Percentiles rank a stretch among this genome's conserved stretches.
phyloP scores from a whole-genome alignment of 1,140 invertebrate species.

The Orchesella cincta region DNA sequence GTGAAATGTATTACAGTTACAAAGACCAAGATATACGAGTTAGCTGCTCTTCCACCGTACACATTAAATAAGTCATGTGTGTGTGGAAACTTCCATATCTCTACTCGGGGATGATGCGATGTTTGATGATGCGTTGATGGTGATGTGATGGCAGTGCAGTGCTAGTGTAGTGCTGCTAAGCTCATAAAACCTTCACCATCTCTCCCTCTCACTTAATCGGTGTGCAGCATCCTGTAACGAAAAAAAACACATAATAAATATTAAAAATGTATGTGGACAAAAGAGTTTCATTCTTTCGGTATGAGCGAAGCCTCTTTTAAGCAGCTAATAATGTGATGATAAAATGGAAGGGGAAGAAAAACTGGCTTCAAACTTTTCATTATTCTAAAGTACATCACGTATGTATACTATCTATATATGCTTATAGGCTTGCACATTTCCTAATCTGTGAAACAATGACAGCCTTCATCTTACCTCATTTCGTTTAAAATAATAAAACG shows the following conservation, averaged over 20 bases:
- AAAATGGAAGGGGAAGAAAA: no score
- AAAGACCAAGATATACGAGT: not conserved
- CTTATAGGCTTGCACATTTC: no score
- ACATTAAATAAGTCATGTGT: conserved; percentile 24
- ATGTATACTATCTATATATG: no score
- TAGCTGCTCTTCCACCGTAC: not conserved
- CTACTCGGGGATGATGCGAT: not conserved
- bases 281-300: no score
- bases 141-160: conserved; percentile 29
- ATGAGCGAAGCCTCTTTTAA: not conserved
- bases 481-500: no score
- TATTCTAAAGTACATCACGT: no score
- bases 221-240: not conserved
- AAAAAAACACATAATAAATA: not conserved
- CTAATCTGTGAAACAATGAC: no score
- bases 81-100: not conserved
- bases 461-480: no score
- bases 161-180: conserved; percentile 27
- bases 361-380: no score
- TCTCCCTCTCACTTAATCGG: conserved; percentile 15
- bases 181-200: conserved; percentile 29
- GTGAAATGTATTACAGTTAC: conserved; percentile 5
- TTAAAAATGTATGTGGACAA: not conserved
- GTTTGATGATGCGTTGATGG: not conserved
- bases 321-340: conserved; percentile 28